Conservation (phyloP, 1,140 invertebrate species). For the Drosophila sp. region DNA sequence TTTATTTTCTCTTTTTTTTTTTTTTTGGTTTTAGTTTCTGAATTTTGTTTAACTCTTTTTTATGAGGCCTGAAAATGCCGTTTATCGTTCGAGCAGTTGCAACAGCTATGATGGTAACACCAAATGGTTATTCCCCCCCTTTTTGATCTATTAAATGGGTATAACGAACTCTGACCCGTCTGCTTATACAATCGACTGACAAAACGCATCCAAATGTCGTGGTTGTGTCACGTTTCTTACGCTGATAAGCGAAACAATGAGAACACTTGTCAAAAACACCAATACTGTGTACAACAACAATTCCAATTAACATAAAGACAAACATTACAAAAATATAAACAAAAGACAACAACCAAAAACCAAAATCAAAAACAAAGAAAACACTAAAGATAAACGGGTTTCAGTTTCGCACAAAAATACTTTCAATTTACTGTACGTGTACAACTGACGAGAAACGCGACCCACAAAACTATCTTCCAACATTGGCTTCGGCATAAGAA, state of each 20-base stretch:
- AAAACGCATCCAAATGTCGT: not conserved
- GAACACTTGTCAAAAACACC: not conserved
- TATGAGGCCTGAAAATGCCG: conserved; percentile 42
- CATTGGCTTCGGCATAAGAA: not conserved
- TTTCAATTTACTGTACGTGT: conserved; percentile 20
- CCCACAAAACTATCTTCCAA: not conserved
- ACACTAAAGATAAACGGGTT: conserved; percentile 24
- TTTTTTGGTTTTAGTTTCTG: not conserved
- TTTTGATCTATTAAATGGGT: conserved; percentile 2
- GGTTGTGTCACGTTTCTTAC: not conserved
- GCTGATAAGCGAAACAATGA: not conserved
- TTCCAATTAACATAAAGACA: conserved; percentile 15
- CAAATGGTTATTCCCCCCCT: not conserved
- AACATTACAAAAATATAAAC: conserved; percentile 10
- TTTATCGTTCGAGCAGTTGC: conserved; percentile 26
- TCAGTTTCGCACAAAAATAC: conserved; percentile 11
- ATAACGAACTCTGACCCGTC: conserved; percentile 16
- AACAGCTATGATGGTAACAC: conserved; percentile 15
- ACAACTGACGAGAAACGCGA: conserved; percentile 21
- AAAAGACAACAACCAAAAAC: conserved; percentile 3
- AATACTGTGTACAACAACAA: not conserved
- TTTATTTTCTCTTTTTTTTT: not conserved
- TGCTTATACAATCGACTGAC: conserved; percentile 21
- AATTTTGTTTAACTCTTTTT: conserved; percentile 8
- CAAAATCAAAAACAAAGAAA: too few species aligned